These are phyloP conservation scores for Eubasilissa regina DNA, from an alignment of 1,140 invertebrate species.

Conservation along the genomic window DNA sequence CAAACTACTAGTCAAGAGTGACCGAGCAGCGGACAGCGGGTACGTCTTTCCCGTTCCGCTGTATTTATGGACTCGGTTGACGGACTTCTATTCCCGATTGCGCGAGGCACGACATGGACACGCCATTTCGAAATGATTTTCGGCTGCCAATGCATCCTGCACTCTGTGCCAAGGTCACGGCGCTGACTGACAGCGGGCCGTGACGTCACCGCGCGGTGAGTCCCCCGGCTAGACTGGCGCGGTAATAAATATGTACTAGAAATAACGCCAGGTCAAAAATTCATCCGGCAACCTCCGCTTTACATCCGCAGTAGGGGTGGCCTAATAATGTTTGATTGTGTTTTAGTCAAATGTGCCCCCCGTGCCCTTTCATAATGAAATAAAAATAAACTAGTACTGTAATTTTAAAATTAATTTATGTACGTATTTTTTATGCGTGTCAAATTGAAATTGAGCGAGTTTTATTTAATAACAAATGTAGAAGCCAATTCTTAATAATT, in stretches of 20 bases:
- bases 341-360: no score
- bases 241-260: not conserved
- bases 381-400: no score
- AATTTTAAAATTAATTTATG: no score
- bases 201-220: not conserved
- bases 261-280: no score
- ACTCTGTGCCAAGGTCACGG: slow-evolving; percentile 22
- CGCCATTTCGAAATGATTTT: slow-evolving; percentile 29
- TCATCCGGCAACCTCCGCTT: no score
- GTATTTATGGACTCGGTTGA: slow-evolving; percentile 19
- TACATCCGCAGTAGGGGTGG: no score
- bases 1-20: not conserved
- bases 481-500: no score
- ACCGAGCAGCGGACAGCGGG: not conserved
- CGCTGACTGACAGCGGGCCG: slow-evolving; percentile 23
- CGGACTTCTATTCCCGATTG: slow-evolving; percentile 10
- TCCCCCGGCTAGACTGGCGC: not conserved
- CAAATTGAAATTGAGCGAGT: no score
- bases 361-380: no score
- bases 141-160: slow-evolving; percentile 28
- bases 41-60: slow-evolving; percentile 5
- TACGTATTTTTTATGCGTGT: no score
- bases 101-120: not conserved
- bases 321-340: no score
- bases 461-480: no score